Conservation (phyloP, 2,797 vertebrate genomes). For the Galagoides demidoff region DNA sequence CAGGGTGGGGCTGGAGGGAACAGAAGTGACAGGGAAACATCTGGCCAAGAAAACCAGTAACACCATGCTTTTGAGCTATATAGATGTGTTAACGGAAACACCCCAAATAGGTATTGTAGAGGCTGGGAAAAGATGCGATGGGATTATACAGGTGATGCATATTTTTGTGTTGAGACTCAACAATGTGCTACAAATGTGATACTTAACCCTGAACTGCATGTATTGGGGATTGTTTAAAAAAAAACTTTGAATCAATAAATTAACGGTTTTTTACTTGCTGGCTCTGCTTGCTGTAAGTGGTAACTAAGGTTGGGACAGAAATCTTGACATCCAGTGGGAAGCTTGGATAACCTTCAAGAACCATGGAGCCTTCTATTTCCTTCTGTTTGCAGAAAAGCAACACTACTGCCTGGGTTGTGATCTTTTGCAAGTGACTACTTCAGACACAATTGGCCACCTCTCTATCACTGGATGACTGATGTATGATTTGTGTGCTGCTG, state of each 20-base stretch:
- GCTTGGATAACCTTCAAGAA: slow-evolving; percentile 71
- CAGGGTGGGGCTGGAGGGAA: not conserved
- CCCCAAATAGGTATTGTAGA: not conserved
- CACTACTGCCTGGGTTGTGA: slow-evolving; percentile 52
- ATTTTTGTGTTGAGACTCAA: slow-evolving; percentile 66
- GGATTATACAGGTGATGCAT: slow-evolving; percentile 38
- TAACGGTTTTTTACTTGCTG: slow-evolving; percentile 80
- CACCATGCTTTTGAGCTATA: not conserved
- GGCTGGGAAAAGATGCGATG: slow-evolving; percentile 16
- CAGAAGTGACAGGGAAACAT: not conserved
- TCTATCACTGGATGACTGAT: slow-evolving; percentile 54
- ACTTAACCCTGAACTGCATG: slow-evolving; percentile 78
- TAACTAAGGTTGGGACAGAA: slow-evolving; percentile 69
- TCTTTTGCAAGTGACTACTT: slow-evolving; percentile 51
- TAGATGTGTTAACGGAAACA: not conserved
- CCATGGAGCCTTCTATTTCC: slow-evolving; percentile 56
- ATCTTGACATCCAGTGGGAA: slow-evolving; percentile 61
- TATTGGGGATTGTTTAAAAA: slow-evolving; percentile 75
- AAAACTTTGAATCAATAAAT: slow-evolving; percentile 79
- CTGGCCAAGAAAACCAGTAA: not conserved
- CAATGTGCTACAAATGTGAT: slow-evolving; percentile 79
- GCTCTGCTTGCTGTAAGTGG: slow-evolving; percentile 79
- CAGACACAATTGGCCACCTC: slow-evolving; percentile 36
- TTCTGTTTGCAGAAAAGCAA: slow-evolving; percentile 59
- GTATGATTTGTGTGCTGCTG: not conserved